A percentile compares a stretch with the other conserved stretches of the same genome.
phyloP scores from a whole-genome alignment of 2,797 vertebrate genomes.

The Microcaecilia unicolor region DNA sequence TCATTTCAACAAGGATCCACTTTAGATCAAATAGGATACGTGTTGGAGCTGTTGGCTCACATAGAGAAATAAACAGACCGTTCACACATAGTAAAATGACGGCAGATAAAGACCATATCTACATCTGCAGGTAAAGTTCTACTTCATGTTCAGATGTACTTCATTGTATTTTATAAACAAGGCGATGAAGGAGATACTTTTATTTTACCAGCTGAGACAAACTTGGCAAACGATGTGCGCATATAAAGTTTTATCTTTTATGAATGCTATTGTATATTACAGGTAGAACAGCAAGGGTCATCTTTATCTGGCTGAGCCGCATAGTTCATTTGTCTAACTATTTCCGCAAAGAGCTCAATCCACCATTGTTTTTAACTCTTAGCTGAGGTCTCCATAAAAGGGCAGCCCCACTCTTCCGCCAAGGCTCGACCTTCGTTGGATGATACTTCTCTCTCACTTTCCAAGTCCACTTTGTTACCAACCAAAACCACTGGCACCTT shows the following conservation, averaged over 20 bases:
- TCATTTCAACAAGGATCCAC: conserved; percentile 21
- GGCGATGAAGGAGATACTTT: conserved; percentile 23
- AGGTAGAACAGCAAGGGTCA: conserved; percentile 95
- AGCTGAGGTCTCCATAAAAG: conserved; percentile 97
- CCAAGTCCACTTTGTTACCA: conserved; percentile 97
- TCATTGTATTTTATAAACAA: conserved; percentile 30
- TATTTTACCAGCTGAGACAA: conserved; percentile 26
- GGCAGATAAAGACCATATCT: too few species aligned
- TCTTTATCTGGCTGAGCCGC: conserved; percentile 97
- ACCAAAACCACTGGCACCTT: conserved; percentile 97
- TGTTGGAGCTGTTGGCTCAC: conserved; percentile 36
- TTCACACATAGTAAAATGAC: conserved; percentile 26
- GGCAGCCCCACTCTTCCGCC: conserved; percentile 97
- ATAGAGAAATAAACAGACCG: conserved; percentile 21
- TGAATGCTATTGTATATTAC: conserved; percentile 93
- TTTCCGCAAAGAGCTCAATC: conserved; percentile 98
- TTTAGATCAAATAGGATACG: conserved; percentile 29
- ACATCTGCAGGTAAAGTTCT: conserved; percentile 36
- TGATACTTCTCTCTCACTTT: conserved; percentile 92
- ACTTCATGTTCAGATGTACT: conserved; percentile 35
- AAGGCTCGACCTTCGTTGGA: conserved; percentile 85
- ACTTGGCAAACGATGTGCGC: conserved; percentile 20
- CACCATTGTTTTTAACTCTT: conserved; percentile 99
- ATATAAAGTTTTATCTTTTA: conserved; percentile 17
- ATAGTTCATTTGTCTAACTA: conserved; percentile 98